Percentiles rank a stretch among this genome's conserved stretches.
Conservation (phyloP, 2,888 invertebrate species). For the Pristionchus mayeri region DNA sequence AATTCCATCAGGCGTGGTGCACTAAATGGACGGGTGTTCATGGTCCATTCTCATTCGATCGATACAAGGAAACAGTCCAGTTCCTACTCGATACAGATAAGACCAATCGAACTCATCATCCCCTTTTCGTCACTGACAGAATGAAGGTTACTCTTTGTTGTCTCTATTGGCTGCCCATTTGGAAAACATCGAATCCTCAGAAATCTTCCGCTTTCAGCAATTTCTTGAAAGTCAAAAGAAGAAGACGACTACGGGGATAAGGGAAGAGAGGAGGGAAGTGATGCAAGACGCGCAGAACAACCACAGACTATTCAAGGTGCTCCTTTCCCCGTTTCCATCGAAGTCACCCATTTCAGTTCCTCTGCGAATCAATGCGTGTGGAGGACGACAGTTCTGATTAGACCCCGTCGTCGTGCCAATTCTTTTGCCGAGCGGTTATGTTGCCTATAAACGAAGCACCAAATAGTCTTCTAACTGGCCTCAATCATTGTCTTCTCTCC, state of each 20-base stretch:
- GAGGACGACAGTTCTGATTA: neutral
- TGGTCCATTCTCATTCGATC: constrained; percentile 43
- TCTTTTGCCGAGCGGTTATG: no score
- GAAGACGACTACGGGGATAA: neutral
- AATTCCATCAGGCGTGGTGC: neutral
- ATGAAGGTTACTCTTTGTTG: constrained; percentile 5
- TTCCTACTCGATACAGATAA: constrained; percentile 28
- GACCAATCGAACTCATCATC: constrained; percentile 23
- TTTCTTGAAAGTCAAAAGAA: neutral
- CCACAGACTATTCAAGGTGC: constrained; percentile 38
- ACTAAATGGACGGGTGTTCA: neutral
- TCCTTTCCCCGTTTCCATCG: neutral
- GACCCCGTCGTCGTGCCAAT: neutral
- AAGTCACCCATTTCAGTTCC: constrained; percentile 9
- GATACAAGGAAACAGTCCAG: constrained; percentile 39
- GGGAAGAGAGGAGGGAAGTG: constrained; percentile 14
- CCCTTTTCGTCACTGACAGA: constrained; percentile 18
- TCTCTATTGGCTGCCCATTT: neutral
- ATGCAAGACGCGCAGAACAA: constrained; percentile 24
- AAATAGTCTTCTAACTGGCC: neutral
- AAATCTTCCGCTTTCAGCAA: neutral
- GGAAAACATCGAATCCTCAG: neutral
- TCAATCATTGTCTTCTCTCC: constrained; percentile 27
- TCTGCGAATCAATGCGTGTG: constrained; percentile 25
- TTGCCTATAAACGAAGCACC: no score